Base-by-base conservation (phyloP, 2,113 vertebrate species). In the Condylura cristata region DNA sequence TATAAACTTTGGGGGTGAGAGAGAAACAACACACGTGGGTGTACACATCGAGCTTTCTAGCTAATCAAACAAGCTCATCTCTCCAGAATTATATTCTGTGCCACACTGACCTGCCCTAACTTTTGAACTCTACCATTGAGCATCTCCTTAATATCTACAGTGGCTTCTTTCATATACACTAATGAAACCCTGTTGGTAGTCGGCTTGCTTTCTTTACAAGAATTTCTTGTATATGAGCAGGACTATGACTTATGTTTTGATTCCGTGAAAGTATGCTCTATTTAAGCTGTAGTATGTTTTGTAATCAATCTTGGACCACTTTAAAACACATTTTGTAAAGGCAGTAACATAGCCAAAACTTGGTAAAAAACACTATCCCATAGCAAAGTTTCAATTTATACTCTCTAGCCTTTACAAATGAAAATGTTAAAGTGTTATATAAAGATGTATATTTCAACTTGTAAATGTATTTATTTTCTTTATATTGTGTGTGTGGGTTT, bases 101-200 rank as follows among this genome's bases (percentile, higher is more conserved):
- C 51, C 37, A 1, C 70, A 32, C 2, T 65, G 86, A 48, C 51
- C 65, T 86, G 3, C 18, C 39, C 65, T 95, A 48, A 2, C 13
- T 89, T 34, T 78, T 58, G 83, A 89, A 41, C 0, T 86, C 37
- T 76, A 63, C n/a, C n/a, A 89, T 97, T 96, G 75, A 89, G 46
- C 80, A 90, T 34, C 66, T 58, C 34, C 10, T 6, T 32, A 39
- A 3, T 2, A 11, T 85, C 46, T 85, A 60, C 0, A 14, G 61
- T 86, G 63, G 5, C 24, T 60, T 48, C 16, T 72, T 96, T 76
- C 46, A 66, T 79, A 72, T 16, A 14, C 51, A 3, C 26, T 58
- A 88, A 61, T 89, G n/a, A 71, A 86, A 74, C 41, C 4, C 16
- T 60, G 9, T 82, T 79, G 16, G 44, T 78, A 86, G 26, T 96